Percentiles rank a stretch among this genome's conserved stretches.
phyloP scores from a whole-genome alignment of 2,113 vertebrate genomes.

The Calypte anna region DNA sequence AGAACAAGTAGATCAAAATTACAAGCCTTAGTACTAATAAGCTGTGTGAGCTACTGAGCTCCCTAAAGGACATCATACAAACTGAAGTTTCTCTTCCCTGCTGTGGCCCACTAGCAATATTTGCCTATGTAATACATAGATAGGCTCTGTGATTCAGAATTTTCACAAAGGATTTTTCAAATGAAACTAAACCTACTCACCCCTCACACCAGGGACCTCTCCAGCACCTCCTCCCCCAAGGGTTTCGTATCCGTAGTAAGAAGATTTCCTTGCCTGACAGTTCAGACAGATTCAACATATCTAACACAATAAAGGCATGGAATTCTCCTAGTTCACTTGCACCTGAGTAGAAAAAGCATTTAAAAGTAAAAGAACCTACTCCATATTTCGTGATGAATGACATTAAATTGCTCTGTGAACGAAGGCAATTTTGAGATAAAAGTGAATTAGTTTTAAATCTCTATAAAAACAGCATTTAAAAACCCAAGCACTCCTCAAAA shows the following conservation, averaged over 20 bases:
- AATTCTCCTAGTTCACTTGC: slow-evolving; percentile 83
- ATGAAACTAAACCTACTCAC: slow-evolving; percentile 65
- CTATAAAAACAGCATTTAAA: not conserved
- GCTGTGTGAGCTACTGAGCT: not conserved
- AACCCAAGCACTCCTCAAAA: not conserved
- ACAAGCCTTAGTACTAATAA: not conserved
- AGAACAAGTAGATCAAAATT: not conserved
- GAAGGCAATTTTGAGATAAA: not conserved
- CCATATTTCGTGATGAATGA: not conserved
- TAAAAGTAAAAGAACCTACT: not conserved
- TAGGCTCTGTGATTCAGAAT: not conserved
- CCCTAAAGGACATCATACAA: not conserved
- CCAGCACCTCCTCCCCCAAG: slow-evolving; percentile 93
- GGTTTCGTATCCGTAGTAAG: slow-evolving; percentile 89
- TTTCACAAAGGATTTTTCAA: not conserved
- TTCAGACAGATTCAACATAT: slow-evolving; percentile 78
- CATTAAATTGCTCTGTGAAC: not conserved
- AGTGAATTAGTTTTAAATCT: not conserved
- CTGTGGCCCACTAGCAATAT: not conserved
- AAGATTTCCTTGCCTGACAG: slow-evolving; percentile 70
- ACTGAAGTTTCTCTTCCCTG: not conserved
- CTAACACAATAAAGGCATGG: slow-evolving; percentile 89
- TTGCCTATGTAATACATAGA: not conserved
- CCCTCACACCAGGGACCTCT: slow-evolving; percentile 86
- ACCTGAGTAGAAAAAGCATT: slow-evolving; percentile 57